Conservation (phyloP, 2,113 vertebrate species). For the Neolamprologus fasciatus region DNA sequence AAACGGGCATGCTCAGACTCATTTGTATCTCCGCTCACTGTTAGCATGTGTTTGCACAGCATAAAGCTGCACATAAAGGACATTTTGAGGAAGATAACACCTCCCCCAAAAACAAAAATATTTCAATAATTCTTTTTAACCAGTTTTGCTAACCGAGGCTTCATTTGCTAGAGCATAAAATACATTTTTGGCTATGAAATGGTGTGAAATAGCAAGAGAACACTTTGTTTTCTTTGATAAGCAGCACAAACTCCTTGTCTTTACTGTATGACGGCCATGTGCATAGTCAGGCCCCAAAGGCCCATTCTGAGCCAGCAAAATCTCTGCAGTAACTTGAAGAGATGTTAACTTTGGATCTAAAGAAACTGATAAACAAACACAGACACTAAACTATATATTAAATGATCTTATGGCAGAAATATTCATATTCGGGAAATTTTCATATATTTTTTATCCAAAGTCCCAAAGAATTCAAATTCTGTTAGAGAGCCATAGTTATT, state of each 20-base stretch:
- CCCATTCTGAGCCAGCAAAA: background rate
- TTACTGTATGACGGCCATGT: background rate
- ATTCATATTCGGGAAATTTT: accelerated
- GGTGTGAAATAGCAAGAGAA: background rate
- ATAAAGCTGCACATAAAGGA: background rate
- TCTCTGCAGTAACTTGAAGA: background rate
- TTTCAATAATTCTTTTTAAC: accelerated
- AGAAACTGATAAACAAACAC: background rate
- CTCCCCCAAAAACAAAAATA: background rate
- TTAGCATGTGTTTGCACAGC: background rate
- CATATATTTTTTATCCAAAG: too few species aligned
- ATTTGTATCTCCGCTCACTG: background rate
- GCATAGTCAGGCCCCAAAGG: background rate
- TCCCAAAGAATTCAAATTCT: background rate
- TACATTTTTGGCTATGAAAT: accelerated
- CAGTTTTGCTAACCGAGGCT: background rate
- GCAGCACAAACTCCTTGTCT: background rate
- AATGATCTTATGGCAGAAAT: background rate
- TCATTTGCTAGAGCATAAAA: background rate
- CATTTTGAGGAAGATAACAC: accelerated
- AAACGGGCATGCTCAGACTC: background rate
- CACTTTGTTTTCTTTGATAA: background rate
- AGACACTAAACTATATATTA: background rate
- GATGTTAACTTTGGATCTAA: background rate
- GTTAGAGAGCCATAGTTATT: background rate